Evolutionary conservation across 2,113 vertebrate species (phyloP), one percentile per base, ranked within the genome.

Genomic region (Damaliscus lunatus): DNA sequence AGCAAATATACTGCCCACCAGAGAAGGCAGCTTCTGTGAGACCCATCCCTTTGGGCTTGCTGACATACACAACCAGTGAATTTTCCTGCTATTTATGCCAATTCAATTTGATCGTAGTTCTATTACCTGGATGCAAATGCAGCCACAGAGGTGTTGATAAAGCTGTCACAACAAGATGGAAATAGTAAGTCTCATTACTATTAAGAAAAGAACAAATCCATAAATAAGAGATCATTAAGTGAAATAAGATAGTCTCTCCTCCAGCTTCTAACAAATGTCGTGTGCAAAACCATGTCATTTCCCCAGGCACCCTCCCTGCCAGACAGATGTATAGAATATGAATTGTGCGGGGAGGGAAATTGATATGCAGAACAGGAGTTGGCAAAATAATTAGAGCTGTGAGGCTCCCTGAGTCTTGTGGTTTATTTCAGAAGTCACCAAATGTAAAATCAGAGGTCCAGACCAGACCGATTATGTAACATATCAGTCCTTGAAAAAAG

Each of bases 301-400:
- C 95, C 95, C 96, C n/a, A 95, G 96, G 96, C 64, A 52, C 4
- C 86, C n/a, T 91, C 97, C 95, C 94, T 80, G 48, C 13, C 90
- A 94, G 88, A 77, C 97, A 81, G 91, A 96, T 84, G 78, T 78
- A 90, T 43, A 96, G 96, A 98, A 96, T 78, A 98, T 53, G 92
- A 98, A 97, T 94, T 64, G 88, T 82, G 67, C 15, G 60, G 84
- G 94, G 95, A 98, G 91, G 84, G 80, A 97, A 97, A 98, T 90
- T 96, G 97, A 95, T 95, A 96, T 84, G 96, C 95, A 98, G 95
- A 98, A 91, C 88, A 92, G 40, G 80, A 60, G 92, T 29, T 64
- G 94, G 97, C 84, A 98, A 98, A 98, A 98, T 98, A 97, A 98
- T 98, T 97, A 97, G 97, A 98, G 80, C 94, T 60, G 1, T 21